Evolutionary conservation across 2,888 invertebrate genomes (phyloP), one percentile per base, ranked within the genome.

Genomic region (Agrenia bidenticulata): DNA sequence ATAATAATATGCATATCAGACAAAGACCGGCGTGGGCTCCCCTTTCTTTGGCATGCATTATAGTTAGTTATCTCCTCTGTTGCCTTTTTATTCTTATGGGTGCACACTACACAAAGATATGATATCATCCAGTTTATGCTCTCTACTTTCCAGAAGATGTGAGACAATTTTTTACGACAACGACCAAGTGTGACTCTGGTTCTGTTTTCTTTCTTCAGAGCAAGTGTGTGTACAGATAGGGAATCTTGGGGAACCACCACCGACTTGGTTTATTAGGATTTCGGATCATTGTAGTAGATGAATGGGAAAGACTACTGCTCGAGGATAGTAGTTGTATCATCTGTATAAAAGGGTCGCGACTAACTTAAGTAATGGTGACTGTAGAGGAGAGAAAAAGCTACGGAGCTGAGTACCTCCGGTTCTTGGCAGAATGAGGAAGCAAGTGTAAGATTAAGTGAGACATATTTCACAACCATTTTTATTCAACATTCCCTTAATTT

Each of bases 401-500:
- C 9, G 15, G 51, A 21, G 23, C 23, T 51, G 51, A 51, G 51
- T 51, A 51, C 51, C 51, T 51, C 51, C 51, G 51, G 51, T 51
- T 51, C 51, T 45, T 45, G 51, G 24, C 15, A 24, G 23, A 51
- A 51, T 11, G 51, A 51, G 51, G 51, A 51, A 51, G 51, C 51
- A 51, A 51, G 51, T 51, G 51, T 51, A 51, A 51, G 51, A 51
- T 51, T 51, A 51, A 51, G 51, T 51, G 51, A 51, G 51, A 51
- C 51, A 51, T 51, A 51, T 51, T 51, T 51, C 51, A 51, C 51
- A 51, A 51, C 51, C 51, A 51, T 51, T 51, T 51, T 51, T 51
- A 51, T 51, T 51, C 51, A 51, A 19, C 23, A 23, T 51, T 51
- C 51, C 23, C 51, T 51, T 51, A 51, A 51, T 51, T 51, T 51